Evolutionary conservation across 2,113 vertebrate species (phyloP).

Genomic region (Monopterus albus): DNA sequence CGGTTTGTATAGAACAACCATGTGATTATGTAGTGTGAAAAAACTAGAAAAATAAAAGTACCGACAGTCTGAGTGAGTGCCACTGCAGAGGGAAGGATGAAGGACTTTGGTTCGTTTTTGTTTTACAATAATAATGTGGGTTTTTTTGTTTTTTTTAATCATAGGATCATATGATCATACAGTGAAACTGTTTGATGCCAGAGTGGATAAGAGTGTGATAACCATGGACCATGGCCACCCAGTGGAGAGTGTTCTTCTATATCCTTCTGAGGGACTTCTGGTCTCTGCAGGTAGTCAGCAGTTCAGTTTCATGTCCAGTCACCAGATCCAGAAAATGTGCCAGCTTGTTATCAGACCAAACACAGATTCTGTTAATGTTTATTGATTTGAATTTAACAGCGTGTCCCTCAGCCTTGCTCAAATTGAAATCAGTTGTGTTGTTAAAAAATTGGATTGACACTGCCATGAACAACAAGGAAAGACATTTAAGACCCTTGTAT

Average conservation of each 20-base stretch:
- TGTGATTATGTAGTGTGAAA: too few relatives aligned
- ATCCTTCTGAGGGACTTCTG: constrained; percentile 94
- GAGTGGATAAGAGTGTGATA: constrained; percentile 87
- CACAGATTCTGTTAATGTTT: too few relatives aligned
- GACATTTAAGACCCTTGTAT: too few relatives aligned
- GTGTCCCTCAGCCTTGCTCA: too few relatives aligned
- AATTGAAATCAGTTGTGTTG: too few relatives aligned
- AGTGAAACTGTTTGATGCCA: constrained; percentile 92
- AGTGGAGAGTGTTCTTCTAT: constrained; percentile 95
- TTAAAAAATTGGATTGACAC: too few relatives aligned
- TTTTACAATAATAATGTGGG: too few relatives aligned
- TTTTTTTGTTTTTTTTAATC: background rate
- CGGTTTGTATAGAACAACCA: background rate
- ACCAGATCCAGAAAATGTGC: background rate
- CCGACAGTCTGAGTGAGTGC: too few relatives aligned
- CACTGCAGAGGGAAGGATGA: too few relatives aligned
- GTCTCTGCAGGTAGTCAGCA: constrained; percentile 90
- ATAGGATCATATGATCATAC: constrained; percentile 97
- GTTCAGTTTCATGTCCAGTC: background rate
- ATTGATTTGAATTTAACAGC: too few relatives aligned
- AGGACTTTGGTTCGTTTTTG: background rate
- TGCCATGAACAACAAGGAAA: too few relatives aligned
- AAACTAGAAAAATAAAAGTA: too few relatives aligned
- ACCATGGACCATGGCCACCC: constrained; percentile 94
- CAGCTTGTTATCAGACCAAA: background rate